Base-by-base conservation (phyloP, 2,888 invertebrate genomes). In the Platycheirus albimanus region DNA sequence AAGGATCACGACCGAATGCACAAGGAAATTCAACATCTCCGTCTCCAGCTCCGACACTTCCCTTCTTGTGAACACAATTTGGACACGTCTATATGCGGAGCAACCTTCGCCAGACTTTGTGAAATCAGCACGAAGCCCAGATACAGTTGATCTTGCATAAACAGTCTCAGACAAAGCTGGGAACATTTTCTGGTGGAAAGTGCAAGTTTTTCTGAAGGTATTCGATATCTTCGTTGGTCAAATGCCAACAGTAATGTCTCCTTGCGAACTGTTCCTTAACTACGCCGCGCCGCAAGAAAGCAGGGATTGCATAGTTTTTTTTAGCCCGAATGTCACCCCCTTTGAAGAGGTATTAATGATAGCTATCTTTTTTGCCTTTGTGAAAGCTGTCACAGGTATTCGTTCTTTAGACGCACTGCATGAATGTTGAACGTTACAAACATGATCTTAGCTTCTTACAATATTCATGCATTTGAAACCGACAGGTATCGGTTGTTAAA, bases 181-280 rank as follows among this genome's bases (percentile, higher is more conserved):
- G 99, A 36, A 99, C 99, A 91, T 99, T 99, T 94, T 99, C 99
- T 85, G 98, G 95, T 7, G 99, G 99, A 89, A 99, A 93, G 90
- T 99, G 98, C 85, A 99, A 94, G 92, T 96, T 99, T 89, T 96
- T 96, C 86, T 99, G 94, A 86, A 99, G 92, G 91, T 98, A 99
- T 90, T 97, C 97, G 90, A 99, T 99, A 86, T 99, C 99, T 89
- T 99, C 98, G 90, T 99, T 99, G 86, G 98, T 99, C 87, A 99
- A 93, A 92, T 91, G 94, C 99, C 99, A 99, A 91, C 99, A 99
- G 89, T 97, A 99, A 91, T 99, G 99, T 88, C 99, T 95, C 99
- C 99, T 99, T 3, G 99, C 99, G 91, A 99, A 99, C 92, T 99
- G 99, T 93, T 99, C 99, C 91, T 96, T 97, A n/a, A 99, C 99